phyloP scores from a whole-genome alignment of 2,113 vertebrate genomes.

The Holacanthus passer region DNA sequence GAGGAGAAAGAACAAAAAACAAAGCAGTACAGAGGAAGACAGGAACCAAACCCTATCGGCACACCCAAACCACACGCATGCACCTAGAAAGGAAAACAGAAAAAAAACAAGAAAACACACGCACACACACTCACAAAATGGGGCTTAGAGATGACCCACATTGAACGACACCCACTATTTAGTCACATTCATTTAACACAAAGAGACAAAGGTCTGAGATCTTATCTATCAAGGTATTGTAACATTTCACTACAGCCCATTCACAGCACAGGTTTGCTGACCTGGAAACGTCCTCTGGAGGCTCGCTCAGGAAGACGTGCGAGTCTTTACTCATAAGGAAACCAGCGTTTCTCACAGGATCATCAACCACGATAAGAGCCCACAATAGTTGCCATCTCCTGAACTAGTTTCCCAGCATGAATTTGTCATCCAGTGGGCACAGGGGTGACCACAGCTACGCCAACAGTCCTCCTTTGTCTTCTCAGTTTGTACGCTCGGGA shows the following conservation, averaged over 20 bases:
- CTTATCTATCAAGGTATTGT: slow-evolving; percentile 54
- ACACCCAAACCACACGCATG: slow-evolving; percentile 58
- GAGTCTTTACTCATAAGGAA: slow-evolving; percentile 27
- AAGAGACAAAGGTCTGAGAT: slow-evolving; percentile 53
- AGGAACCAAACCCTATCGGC: slow-evolving; percentile 57
- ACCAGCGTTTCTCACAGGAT: slow-evolving; percentile 27
- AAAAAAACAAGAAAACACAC: not conserved
- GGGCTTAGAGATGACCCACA: slow-evolving; percentile 25
- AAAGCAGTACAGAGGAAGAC: slow-evolving; percentile 37
- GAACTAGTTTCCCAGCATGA: slow-evolving; percentile 33
- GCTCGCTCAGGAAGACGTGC: slow-evolving; percentile 16
- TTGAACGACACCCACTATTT: not conserved
- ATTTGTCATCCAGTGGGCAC: slow-evolving; percentile 42
- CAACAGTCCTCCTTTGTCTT: slow-evolving; percentile 60
- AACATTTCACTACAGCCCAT: slow-evolving; percentile 12
- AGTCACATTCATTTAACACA: slow-evolving; percentile 28
- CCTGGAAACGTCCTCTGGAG: slow-evolving; percentile 46
- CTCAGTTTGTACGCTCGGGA: slow-evolving; percentile 31
- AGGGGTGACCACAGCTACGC: slow-evolving; percentile 42
- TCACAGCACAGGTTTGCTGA: slow-evolving; percentile 33
- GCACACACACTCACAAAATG: not conserved
- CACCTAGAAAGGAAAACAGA: not conserved
- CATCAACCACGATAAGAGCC: not conserved
- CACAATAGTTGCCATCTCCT: slow-evolving; percentile 40
- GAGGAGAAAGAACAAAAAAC: slow-evolving; percentile 33